These are phyloP conservation scores for Delia radicum DNA, from an alignment of 1,140 invertebrate species.

Conservation along the genomic window DNA sequence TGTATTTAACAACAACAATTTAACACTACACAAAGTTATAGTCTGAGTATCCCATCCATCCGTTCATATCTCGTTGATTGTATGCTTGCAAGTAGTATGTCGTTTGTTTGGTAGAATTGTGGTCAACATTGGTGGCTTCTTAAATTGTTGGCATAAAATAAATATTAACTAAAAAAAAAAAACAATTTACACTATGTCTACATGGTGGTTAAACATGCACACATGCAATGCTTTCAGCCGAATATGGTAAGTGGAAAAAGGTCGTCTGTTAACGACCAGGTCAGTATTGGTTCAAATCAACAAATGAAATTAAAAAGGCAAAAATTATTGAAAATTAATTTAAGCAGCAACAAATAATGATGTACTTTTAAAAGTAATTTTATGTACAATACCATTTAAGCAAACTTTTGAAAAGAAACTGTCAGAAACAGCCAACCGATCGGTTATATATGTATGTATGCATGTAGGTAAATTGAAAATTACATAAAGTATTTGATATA, in stretches of 20 bases:
- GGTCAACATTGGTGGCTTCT: constrained; percentile 23
- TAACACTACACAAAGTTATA: background rate
- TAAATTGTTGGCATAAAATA: constrained; percentile 13
- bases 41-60: background rate
- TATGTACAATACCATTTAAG: background rate
- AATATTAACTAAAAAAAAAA: background rate
- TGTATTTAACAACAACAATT: background rate
- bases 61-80: background rate
- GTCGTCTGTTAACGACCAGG: background rate
- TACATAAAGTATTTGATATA: no score
- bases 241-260: background rate
- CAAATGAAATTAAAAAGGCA: background rate
- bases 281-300: background rate
- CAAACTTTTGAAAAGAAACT: no score
- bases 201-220: constrained; percentile 4
- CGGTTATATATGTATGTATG: no score
- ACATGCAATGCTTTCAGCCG: background rate
- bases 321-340: background rate
- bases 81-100: background rate
- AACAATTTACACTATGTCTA: constrained; percentile 12
- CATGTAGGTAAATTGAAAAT: no score
- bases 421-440: no score
- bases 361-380: background rate
- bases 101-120: constrained; percentile 11
- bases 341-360: background rate